A percentile compares a stretch with the other conserved stretches of the same genome.
phyloP scores from a whole-genome alignment of 2,888 invertebrate genomes.

The Macaria liturata region DNA sequence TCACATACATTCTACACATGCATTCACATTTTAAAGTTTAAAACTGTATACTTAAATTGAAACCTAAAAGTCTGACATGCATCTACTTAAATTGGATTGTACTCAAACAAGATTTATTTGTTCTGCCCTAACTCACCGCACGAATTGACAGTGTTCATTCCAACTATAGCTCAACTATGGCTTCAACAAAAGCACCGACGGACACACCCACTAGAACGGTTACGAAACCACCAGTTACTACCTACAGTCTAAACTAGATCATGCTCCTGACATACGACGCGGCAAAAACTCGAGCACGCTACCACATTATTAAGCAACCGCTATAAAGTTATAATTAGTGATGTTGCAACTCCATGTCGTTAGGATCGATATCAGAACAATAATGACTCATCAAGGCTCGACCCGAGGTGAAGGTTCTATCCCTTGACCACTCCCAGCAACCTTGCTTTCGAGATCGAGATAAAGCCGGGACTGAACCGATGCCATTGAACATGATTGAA shows the following conservation, averaged over 20 bases:
- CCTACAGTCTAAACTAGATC: constrained; percentile 25
- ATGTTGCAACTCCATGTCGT: constrained; percentile 57
- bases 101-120: neutral
- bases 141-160: constrained; percentile 7
- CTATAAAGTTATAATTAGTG: constrained; percentile 66
- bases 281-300: constrained; percentile 35
- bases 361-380: constrained; percentile 70
- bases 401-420: constrained; percentile 68
- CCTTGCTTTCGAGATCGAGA: constrained; percentile 77
- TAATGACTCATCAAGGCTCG: constrained; percentile 66
- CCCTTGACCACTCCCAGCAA: constrained; percentile 75
- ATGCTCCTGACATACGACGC: constrained; percentile 35
- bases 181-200: constrained; percentile 12
- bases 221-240: constrained; percentile 22
- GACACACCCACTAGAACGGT: constrained; percentile 19
- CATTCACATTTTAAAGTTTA: no score
- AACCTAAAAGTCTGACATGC: neutral
- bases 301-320: constrained; percentile 49
- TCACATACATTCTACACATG: no score
- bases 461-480: constrained; percentile 52
- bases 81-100: neutral
- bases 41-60: no score
- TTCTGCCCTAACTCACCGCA: constrained; percentile 3
- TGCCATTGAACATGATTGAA: constrained; percentile 53
- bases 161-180: constrained; percentile 4